These are phyloP conservation scores for Florisuga fusca DNA, from an alignment of 2,797 vertebrate species.

Conservation along the genomic window DNA sequence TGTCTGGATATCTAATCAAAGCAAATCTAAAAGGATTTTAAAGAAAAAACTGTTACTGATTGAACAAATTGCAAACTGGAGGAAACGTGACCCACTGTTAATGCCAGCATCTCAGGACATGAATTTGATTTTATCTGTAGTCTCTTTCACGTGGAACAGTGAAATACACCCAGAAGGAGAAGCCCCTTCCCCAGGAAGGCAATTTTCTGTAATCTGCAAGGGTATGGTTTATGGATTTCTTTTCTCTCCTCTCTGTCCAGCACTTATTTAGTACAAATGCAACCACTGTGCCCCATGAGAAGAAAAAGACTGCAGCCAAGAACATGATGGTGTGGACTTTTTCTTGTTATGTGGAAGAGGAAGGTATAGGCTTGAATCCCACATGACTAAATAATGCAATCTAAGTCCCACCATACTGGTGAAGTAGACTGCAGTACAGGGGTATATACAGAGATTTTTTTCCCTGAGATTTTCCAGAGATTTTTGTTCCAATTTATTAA, in stretches of 20 bases:
- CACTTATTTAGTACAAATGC: neutral
- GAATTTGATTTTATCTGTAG: neutral
- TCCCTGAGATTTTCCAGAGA: neutral
- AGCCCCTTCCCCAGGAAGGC: neutral
- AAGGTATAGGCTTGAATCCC: neutral
- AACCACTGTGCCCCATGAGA: neutral
- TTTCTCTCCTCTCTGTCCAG: neutral
- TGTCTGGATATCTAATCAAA: neutral
- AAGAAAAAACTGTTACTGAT: neutral
- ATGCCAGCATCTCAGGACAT: neutral
- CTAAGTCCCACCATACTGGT: neutral
- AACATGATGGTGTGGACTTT: neutral
- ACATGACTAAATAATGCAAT: neutral
- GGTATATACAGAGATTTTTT: neutral
- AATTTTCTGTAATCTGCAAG: neutral
- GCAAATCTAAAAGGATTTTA: neutral
- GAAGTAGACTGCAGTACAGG: neutral
- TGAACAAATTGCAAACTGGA: neutral
- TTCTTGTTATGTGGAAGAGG: neutral
- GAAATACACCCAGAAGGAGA: neutral
- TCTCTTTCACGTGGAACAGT: neutral
- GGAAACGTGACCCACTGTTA: neutral
- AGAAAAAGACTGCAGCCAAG: neutral
- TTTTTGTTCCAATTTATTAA: neutral
- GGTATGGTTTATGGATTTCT: neutral